Conservation (phyloP, 2,888 invertebrate species). For the Proisotoma minuta region DNA sequence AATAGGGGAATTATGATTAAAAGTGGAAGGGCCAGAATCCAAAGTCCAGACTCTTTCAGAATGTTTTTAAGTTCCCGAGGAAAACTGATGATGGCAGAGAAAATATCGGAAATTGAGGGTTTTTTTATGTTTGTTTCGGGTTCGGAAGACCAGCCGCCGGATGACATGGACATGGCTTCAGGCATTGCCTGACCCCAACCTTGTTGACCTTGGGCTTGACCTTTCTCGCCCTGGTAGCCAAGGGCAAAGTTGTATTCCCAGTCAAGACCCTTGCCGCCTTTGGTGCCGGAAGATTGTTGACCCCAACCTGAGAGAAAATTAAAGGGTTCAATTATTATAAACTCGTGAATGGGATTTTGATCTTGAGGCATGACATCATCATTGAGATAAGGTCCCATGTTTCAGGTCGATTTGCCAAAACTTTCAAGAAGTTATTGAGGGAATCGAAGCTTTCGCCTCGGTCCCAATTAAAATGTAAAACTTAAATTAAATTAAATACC, state of each 20-base stretch:
- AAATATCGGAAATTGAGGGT: constrained; percentile 8
- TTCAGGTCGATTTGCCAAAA: too few species aligned
- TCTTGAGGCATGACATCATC: too few species aligned
- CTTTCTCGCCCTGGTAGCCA: constrained; percentile 9
- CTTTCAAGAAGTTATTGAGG: too few species aligned
- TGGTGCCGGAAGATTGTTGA: constrained; percentile 3
- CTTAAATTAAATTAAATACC: too few species aligned
- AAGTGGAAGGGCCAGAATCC: constrained; percentile 26
- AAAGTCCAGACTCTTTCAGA: constrained; percentile 30
- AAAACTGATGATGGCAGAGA: constrained; percentile 13
- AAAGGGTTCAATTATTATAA: too few species aligned
- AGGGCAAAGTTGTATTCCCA: constrained; percentile 10
- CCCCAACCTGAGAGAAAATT: too few species aligned
- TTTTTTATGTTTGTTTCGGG: constrained; percentile 8
- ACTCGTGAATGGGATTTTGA: too few species aligned
- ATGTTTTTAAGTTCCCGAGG: constrained; percentile 19
- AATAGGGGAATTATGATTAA: constrained; percentile 27
- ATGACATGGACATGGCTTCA: too few species aligned
- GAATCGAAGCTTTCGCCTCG: too few species aligned
- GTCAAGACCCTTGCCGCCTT: constrained; percentile 1
- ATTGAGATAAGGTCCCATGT: neutral
- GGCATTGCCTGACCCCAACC: neutral
- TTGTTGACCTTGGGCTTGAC: neutral
- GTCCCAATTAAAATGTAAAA: too few species aligned
- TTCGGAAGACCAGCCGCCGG: constrained; percentile 3